Evolutionary conservation across 2,888 invertebrate species (phyloP), one percentile per base, ranked within the genome.

Genomic region (Stenichneumon culpator): DNA sequence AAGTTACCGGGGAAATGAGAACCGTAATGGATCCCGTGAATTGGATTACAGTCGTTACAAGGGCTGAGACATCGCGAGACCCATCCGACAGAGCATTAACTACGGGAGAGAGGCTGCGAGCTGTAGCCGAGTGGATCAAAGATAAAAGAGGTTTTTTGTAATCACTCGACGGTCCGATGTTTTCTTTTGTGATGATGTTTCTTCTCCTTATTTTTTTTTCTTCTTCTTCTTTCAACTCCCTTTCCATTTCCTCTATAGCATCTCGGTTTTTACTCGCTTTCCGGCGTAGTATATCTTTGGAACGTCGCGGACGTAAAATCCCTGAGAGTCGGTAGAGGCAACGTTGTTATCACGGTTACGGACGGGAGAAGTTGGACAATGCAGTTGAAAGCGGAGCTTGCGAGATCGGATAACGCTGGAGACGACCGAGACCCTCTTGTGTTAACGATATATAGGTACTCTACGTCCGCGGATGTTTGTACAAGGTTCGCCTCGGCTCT

Each of bases 361-460:
- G 84, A 73, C 79, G 54, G 63, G 69, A 80, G 82, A 86, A 82
- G 82, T 86, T 69, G 86, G 73, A 83, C 86, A 86, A 86, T 87
- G 52, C 65, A 81, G 79, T 78, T 85, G 83, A 82, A 84, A 88
- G 84, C 85, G 83, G 84, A 83, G 83, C 86, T 80, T 69, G 77
- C 87, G 83, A 88, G 86, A 88, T 88, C 87, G 87, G 86, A 86
- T 88, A 85, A 82, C 83, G 68, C 25, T 60, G 44, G 78, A 72
- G 83, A 87, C 87, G 81, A 84, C 73, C 83, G 81, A 68, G 47
- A 60, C 54, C 73, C 57, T 63, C 57, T 63, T 60, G 50, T 81
- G 50, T 81, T 63, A 67, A 54, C 47, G 57, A 47, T 44, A 44
- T 67, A 28, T 83, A 11, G 67, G 44, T 19, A 78, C 60, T 11